A percentile compares a stretch with the other conserved stretches of the same genome.
Conservation (phyloP, 2,797 vertebrate species). For the Scolopax bukidnonensis region DNA sequence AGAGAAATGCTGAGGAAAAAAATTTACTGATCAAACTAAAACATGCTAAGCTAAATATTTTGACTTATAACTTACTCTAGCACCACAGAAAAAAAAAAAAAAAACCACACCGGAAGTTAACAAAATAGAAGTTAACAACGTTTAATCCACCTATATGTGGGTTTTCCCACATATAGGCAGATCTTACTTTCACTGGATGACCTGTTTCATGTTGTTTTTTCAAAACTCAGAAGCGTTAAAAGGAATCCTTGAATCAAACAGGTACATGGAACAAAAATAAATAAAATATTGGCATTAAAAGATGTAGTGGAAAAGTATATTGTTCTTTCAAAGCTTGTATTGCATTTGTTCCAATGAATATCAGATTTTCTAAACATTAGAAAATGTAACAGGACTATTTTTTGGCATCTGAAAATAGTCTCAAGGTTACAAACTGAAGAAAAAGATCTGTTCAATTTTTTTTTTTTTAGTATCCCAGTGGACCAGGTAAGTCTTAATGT, state of each 20-base stretch:
- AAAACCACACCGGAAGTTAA: background rate
- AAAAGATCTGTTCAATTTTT: background rate
- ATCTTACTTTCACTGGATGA: background rate
- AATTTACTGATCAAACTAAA: background rate
- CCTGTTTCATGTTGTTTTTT: background rate
- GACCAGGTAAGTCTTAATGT: background rate
- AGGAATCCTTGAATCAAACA: background rate
- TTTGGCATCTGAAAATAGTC: background rate
- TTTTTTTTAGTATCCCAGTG: background rate
- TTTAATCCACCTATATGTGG: background rate
- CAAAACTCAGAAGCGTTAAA: background rate
- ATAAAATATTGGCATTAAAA: background rate
- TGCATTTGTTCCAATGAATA: background rate
- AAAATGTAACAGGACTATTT: background rate
- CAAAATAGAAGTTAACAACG: background rate
- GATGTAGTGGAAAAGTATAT: background rate
- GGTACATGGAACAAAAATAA: background rate
- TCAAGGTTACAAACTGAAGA: background rate
- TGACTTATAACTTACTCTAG: background rate
- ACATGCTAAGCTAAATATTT: background rate
- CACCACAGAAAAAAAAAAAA: background rate
- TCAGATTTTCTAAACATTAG: background rate
- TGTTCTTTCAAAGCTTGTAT: background rate
- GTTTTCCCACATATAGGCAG: background rate
- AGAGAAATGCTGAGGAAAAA: background rate